Conservation (phyloP, 2,113 vertebrate species). For the Oreocharis arfaki region DNA sequence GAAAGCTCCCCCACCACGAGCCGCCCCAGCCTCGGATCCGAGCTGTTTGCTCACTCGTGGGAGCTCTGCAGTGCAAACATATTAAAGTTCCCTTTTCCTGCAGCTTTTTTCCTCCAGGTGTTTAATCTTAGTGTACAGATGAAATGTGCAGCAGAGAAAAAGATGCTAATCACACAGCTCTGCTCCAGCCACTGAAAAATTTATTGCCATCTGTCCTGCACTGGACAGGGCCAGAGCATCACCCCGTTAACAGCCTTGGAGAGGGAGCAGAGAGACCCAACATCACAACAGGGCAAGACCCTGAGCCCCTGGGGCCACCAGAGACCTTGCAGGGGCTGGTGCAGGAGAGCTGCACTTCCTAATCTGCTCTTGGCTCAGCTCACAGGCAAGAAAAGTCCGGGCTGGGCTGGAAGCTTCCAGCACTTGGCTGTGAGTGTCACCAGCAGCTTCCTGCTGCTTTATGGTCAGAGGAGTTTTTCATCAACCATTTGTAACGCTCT, state of each 20-base stretch:
- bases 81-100: constrained; percentile 9
- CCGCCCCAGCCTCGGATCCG: rapidly evolving
- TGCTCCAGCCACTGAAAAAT: constrained; percentile 39
- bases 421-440: neutral
- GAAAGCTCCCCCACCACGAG: neutral
- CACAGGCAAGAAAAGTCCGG: rapidly evolving
- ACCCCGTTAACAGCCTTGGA: neutral
- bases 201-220: constrained; percentile 27
- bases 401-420: neutral
- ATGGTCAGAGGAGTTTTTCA: neutral
- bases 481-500: neutral
- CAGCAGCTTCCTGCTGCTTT: neutral
- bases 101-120: constrained; percentile 3
- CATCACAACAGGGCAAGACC: rapidly evolving
- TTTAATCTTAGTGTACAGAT: constrained; percentile 57
- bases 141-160: constrained; percentile 49
- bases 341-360: neutral
- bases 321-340: neutral
- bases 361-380: neutral
- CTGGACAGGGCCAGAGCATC: neutral
- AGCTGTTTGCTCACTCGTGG: neutral
- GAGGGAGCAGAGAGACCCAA: neutral
- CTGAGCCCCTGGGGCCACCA: rapidly evolving
- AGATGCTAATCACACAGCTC: constrained; percentile 56
- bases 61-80: constrained; percentile 2